These are phyloP conservation scores for Actinia equina DNA, from an alignment of 64 coral and sea anemone genomes.

Conservation along the genomic window DNA sequence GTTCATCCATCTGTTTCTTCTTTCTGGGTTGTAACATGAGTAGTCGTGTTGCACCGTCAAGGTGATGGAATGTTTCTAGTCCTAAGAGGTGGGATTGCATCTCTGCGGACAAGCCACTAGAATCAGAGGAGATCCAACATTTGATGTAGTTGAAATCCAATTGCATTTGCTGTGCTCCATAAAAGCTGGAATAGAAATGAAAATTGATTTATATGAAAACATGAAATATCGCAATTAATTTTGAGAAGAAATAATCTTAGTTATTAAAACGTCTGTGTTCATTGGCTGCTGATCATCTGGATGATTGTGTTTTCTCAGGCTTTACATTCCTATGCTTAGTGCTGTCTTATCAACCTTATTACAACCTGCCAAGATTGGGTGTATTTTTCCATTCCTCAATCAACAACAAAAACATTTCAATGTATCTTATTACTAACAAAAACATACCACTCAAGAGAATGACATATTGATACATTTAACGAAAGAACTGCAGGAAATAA, in stretches of 20 bases:
- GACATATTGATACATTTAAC: too few species aligned
- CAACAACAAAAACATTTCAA: too few species aligned
- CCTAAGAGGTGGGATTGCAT: slow-evolving; percentile 70
- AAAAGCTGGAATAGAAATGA: slow-evolving; percentile 42
- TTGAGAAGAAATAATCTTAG: background rate
- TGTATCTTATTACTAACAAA: too few species aligned
- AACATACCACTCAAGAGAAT: too few species aligned
- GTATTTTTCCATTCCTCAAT: too few species aligned
- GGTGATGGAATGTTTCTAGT: slow-evolving; percentile 84
- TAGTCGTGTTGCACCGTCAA: slow-evolving; percentile 78
- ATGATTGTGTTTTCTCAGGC: too few species aligned
- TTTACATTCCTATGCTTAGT: too few species aligned
- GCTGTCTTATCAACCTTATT: too few species aligned
- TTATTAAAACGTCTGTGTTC: too few species aligned
- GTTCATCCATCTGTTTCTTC: slow-evolving; percentile 71
- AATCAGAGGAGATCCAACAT: slow-evolving; percentile 82
- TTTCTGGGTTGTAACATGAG: slow-evolving; percentile 96
- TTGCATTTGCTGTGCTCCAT: slow-evolving; percentile 94
- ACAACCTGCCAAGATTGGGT: too few species aligned
- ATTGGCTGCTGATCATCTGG: too few species aligned
- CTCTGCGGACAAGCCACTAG: slow-evolving; percentile 44
- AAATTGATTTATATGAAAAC: background rate
- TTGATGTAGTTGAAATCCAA: slow-evolving; percentile 95
- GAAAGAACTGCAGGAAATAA: too few species aligned
- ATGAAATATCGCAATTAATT: background rate